These are phyloP conservation scores for Apis laboriosa DNA, from an alignment of 1,140 invertebrate genomes.

Conservation along the genomic window DNA sequence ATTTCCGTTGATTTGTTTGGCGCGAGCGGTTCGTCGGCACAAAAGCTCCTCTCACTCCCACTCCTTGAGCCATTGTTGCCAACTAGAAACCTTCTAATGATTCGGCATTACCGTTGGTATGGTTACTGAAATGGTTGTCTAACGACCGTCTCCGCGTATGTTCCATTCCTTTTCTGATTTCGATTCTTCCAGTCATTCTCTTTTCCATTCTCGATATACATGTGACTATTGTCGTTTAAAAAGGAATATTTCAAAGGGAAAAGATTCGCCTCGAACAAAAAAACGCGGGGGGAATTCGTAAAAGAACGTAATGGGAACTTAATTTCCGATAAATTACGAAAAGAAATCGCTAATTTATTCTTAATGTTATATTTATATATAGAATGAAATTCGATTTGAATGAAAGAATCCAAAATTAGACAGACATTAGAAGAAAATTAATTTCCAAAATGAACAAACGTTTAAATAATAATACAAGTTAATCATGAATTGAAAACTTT, in stretches of 20 bases:
- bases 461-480: no score
- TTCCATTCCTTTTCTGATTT: background rate
- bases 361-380: no score
- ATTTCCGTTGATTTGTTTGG: conserved; percentile 38
- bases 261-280: background rate
- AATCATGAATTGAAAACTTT: no score
- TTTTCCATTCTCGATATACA: background rate
- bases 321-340: background rate
- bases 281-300: background rate
- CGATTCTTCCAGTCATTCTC: background rate
- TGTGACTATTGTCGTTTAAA: background rate
- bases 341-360: no score
- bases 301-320: background rate
- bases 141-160: conserved; percentile 10
- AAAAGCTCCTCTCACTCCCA: conserved; percentile 2
- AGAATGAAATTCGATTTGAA: no score
- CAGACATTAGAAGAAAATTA: no score
- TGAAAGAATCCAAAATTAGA: no score
- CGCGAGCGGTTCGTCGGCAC: conserved; percentile 1
- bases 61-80: conserved; percentile 25
- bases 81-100: conserved; percentile 21
- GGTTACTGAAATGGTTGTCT: conserved; percentile 14
- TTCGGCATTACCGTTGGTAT: conserved; percentile 20
- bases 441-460: no score
- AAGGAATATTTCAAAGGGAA: no score